Evolutionary conservation across 2,888 invertebrate species (phyloP).

Genomic region (Lottia gigantea): DNA sequence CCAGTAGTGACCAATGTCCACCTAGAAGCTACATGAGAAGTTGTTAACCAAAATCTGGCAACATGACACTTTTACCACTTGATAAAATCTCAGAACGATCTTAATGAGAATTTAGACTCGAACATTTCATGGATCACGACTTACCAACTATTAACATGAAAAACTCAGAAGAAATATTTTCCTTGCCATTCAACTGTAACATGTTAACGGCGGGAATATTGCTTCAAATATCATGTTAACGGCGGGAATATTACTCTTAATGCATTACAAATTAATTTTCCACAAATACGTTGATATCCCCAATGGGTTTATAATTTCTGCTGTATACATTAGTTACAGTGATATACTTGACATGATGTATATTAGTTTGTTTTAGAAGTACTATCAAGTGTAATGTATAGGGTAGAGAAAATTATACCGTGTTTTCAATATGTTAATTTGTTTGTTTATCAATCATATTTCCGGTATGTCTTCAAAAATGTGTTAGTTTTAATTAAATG

Average conservation of each 20-base stretch:
- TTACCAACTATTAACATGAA: not conserved
- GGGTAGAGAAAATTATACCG: no score
- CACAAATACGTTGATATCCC: not conserved
- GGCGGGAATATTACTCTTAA: not conserved
- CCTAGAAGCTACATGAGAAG: no score
- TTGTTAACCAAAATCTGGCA: not conserved
- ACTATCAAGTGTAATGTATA: no score
- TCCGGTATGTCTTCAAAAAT: no score
- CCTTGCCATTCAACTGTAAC: not conserved
- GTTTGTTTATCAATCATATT: no score
- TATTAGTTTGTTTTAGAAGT: no score
- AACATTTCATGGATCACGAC: conserved; percentile 1
- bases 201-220: conserved; percentile 1
- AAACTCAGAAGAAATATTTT: not conserved
- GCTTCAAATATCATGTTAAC: not conserved
- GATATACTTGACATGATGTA: no score
- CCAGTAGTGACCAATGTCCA: no score
- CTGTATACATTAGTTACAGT: no score
- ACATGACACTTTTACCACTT: conserved; percentile 6
- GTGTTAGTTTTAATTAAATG: no score
- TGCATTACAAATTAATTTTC: conserved; percentile 5
- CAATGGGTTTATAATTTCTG: no score
- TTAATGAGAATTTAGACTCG: not conserved
- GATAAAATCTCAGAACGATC: not conserved
- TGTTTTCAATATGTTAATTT: no score